Evolutionary conservation across 2,888 invertebrate genomes (phyloP).

Genomic region (Oxycera nigricornis): DNA sequence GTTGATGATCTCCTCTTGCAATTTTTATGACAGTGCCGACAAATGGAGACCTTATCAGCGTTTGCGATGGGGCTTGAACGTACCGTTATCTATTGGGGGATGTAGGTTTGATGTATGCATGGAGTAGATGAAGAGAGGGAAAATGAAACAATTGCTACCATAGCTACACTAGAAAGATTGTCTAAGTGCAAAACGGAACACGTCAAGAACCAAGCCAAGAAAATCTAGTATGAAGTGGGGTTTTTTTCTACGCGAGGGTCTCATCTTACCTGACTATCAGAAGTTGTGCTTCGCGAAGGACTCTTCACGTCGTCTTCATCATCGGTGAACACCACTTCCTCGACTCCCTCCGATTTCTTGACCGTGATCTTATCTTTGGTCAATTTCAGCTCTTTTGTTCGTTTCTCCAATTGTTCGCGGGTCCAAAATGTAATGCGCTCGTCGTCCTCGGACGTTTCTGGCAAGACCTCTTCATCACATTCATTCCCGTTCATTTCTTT

Average conservation of each 20-base stretch:
- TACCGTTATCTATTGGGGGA: constrained; percentile 70
- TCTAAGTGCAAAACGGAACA: too few relatives aligned
- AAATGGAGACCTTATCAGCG: constrained; percentile 74
- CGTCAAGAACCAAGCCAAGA: too few relatives aligned
- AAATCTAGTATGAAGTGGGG: too few relatives aligned
- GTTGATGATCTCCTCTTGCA: constrained; percentile 63
- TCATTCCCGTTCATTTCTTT: constrained; percentile 56
- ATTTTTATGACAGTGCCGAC: constrained; percentile 80
- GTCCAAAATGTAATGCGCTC: constrained; percentile 69
- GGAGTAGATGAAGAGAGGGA: constrained; percentile 35
- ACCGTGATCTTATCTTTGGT: constrained; percentile 62
- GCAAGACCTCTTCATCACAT: constrained; percentile 47
- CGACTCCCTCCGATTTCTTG: constrained; percentile 60
- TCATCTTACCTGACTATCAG: constrained; percentile 74
- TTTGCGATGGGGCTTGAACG: constrained; percentile 74
- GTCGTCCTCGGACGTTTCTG: constrained; percentile 54
- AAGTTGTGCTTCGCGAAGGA: constrained; percentile 78
- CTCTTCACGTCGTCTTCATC: constrained; percentile 66
- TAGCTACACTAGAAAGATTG: constrained; percentile 32
- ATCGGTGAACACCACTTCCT: constrained; percentile 62
- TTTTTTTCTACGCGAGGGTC: not conserved
- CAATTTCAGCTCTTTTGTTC: constrained; percentile 74
- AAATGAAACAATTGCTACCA: constrained; percentile 20
- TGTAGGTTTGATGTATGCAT: too few relatives aligned
- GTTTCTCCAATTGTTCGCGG: constrained; percentile 73